Evolutionary conservation across 2,113 vertebrate genomes (phyloP).

Genomic region (Tragulus kanchil): DNA sequence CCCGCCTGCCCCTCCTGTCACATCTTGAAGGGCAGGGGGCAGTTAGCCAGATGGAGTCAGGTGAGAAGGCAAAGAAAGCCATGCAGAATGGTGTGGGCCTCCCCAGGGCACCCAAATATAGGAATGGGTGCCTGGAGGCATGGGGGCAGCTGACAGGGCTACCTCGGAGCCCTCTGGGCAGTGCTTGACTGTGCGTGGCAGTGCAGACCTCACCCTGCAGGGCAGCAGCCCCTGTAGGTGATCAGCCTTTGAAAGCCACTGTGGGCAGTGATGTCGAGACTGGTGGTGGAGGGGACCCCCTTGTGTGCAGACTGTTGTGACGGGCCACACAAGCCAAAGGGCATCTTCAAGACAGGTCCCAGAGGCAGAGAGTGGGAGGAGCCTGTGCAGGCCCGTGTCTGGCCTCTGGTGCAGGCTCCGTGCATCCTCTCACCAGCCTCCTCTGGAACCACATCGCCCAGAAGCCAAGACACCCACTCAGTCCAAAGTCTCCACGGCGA

Average conservation of each 20-base stretch:
- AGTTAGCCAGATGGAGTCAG: too few relatives aligned
- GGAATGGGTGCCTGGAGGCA: background rate
- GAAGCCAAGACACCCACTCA: background rate
- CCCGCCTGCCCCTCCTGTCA: background rate
- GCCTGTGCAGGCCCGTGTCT: background rate
- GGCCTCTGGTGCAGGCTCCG: too few relatives aligned
- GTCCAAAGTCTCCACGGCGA: background rate
- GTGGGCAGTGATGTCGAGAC: background rate
- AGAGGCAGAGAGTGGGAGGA: background rate
- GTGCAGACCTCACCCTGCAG: too few relatives aligned
- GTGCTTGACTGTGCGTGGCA: background rate
- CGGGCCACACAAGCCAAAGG: background rate
- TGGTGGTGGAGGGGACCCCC: too few relatives aligned
- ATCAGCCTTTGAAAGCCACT: background rate
- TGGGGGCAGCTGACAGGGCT: background rate
- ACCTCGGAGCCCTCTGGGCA: fast-evolving
- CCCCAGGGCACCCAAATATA: fast-evolving
- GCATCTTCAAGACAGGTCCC: background rate
- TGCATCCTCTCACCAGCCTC: background rate
- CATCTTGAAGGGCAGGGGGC: background rate
- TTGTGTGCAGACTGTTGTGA: background rate
- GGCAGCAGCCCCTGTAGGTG: background rate
- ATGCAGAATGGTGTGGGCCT: background rate
- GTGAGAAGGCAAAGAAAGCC: background rate
- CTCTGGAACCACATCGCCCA: background rate